These are phyloP conservation scores for Acrocephalus scirpaceus DNA, from an alignment of 2,797 vertebrate species.

Conservation along the genomic window DNA sequence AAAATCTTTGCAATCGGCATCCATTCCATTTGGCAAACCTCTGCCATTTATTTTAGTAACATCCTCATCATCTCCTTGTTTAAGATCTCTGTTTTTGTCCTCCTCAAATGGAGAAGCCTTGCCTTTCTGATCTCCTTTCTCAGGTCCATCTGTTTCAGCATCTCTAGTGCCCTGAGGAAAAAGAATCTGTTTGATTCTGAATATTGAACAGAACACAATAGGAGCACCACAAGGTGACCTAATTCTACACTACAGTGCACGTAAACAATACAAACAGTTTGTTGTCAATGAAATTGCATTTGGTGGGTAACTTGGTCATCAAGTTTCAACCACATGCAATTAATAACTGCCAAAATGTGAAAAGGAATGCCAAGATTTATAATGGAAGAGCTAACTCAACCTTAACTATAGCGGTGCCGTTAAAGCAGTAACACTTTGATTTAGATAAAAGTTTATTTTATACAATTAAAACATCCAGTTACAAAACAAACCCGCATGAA, in stretches of 20 bases:
- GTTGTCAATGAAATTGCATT: constrained; percentile 61
- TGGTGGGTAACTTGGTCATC: constrained; percentile 50
- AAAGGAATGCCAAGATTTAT: constrained; percentile 71
- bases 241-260: constrained; percentile 72
- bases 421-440: constrained; percentile 64
- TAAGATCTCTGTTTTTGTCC: constrained; percentile 94
- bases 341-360: constrained; percentile 58
- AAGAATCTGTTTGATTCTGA: constrained; percentile 80
- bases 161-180: constrained; percentile 90
- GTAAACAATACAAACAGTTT: constrained; percentile 68
- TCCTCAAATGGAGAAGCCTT: constrained; percentile 95
- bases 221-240: constrained; percentile 70
- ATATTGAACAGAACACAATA: constrained; percentile 74
- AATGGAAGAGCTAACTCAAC: constrained; percentile 77
- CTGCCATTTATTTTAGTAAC: constrained; percentile 91
- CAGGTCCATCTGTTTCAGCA: constrained; percentile 90
- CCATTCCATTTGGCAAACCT: constrained; percentile 96
- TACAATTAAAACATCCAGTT: not conserved
- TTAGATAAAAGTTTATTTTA: constrained; percentile 19
- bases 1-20: constrained; percentile 99
- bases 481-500: not conserved
- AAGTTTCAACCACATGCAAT: constrained; percentile 67
- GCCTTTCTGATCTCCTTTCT: constrained; percentile 91
- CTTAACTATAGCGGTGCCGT: constrained; percentile 73
- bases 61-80: constrained; percentile 90